Evolutionary conservation across 1,140 invertebrate genomes (phyloP).

Genomic region (Caenorhabditis brenneri): DNA sequence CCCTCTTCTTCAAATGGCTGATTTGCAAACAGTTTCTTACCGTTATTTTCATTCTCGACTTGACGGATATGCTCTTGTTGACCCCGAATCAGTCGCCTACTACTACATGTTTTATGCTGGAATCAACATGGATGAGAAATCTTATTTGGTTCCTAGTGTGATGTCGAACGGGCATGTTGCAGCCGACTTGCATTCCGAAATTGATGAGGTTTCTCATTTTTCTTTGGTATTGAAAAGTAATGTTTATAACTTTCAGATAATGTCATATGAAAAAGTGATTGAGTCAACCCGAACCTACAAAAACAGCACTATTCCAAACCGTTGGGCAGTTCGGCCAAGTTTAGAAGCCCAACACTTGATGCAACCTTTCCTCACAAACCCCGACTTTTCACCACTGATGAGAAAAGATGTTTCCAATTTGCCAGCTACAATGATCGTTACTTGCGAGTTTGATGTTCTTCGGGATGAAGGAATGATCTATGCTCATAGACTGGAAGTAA

Average conservation of each 20-base stretch:
- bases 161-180: constrained; percentile 47
- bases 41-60: constrained; percentile 48
- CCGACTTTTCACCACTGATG: constrained; percentile 47
- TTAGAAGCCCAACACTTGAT: background rate
- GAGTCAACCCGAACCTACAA: background rate
- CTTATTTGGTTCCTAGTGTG: background rate
- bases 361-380: constrained; percentile 41
- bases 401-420: constrained; percentile 44
- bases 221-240: too few relatives aligned
- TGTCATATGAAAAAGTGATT: background rate
- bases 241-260: background rate
- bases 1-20: constrained; percentile 54
- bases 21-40: constrained; percentile 56
- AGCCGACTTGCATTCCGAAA: background rate
- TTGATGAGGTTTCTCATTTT: background rate
- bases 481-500: constrained; percentile 37
- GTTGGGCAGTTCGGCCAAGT: background rate
- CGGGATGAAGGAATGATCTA: constrained; percentile 57
- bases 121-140: constrained; percentile 48
- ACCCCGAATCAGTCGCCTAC: constrained; percentile 55
- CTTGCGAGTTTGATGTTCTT: constrained; percentile 56
- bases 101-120: constrained; percentile 58
- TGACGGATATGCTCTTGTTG: constrained; percentile 53
- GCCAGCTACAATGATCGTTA: constrained; percentile 52
- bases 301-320: background rate